A percentile compares a stretch with the other conserved stretches of the same genome.
phyloP scores from a whole-genome alignment of 2,888 invertebrate species.

The Fabriciana adippe region DNA sequence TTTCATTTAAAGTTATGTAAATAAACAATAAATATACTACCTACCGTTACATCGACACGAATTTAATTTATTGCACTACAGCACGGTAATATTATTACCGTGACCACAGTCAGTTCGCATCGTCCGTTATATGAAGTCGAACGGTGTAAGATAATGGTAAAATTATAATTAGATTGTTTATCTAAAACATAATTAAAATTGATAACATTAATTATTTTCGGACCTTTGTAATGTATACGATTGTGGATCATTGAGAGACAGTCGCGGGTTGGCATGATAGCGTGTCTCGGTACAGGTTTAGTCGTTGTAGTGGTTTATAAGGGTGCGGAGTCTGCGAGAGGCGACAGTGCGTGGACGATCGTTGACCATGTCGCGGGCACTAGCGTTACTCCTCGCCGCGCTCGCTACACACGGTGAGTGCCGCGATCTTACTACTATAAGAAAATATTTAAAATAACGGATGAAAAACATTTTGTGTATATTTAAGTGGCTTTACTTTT shows the following conservation, averaged over 20 bases:
- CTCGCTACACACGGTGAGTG: conserved; percentile 35
- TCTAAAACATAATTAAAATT: too few species aligned
- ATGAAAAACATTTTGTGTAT: not conserved
- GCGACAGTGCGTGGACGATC: conserved; percentile 29
- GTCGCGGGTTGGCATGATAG: not conserved
- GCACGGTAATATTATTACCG: too few species aligned
- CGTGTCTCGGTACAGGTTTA: not conserved
- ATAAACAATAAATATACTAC: too few species aligned
- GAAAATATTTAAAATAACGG: not conserved
- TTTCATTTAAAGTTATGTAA: too few species aligned
- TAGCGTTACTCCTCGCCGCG: conserved; percentile 18
- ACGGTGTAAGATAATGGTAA: too few species aligned
- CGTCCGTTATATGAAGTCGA: too few species aligned
- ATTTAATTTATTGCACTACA: too few species aligned
- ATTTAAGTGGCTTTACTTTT: conserved; percentile 4
- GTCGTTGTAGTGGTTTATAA: conserved; percentile 26
- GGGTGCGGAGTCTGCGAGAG: conserved; percentile 14
- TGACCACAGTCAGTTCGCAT: too few species aligned
- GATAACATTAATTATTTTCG: not conserved
- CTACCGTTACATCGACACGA: too few species aligned
- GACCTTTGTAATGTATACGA: not conserved
- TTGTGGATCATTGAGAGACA: not conserved
- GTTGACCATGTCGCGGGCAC: conserved; percentile 23
- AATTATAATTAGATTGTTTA: too few species aligned
- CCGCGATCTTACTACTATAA: not conserved